These are phyloP conservation scores for Agrochola macilenta DNA, from an alignment of 2,888 invertebrate species.

Conservation along the genomic window DNA sequence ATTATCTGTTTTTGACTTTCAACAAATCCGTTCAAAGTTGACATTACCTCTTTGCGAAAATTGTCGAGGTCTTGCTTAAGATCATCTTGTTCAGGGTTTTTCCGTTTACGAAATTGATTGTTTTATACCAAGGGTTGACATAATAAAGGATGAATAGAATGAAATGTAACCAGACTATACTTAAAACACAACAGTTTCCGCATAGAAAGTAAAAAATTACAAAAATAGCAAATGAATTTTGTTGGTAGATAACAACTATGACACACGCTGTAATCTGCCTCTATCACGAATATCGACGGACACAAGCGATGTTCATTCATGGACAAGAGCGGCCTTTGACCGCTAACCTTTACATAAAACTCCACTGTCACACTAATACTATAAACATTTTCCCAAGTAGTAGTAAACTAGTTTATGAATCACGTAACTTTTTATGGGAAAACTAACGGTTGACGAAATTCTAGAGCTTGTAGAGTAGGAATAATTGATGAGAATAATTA, in stretches of 20 bases:
- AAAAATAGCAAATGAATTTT: neutral
- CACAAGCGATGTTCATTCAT: conserved; percentile 52
- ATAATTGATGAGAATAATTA: conserved; percentile 6
- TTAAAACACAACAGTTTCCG: neutral
- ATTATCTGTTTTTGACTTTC: no score
- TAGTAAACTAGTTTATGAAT: conserved; percentile 44
- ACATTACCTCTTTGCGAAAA: no score
- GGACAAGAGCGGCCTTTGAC: conserved; percentile 39
- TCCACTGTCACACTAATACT: conserved; percentile 37
- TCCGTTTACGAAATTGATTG: no score
- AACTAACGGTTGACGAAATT: conserved; percentile 30
- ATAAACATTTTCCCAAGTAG: conserved; percentile 32
- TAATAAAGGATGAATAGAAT: neutral
- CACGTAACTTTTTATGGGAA: conserved; percentile 20
- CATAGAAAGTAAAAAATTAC: neutral
- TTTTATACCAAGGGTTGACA: conserved; percentile 1
- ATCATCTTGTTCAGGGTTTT: no score
- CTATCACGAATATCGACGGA: conserved; percentile 25
- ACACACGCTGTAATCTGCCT: conserved; percentile 22
- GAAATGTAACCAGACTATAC: neutral
- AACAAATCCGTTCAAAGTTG: no score
- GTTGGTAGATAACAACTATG: conserved; percentile 3
- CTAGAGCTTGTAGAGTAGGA: neutral
- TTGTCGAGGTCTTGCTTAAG: no score
- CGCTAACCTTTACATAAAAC: conserved; percentile 44